Evolutionary conservation across 1,140 invertebrate genomes (phyloP).

Genomic region (Drosophila azteca): DNA sequence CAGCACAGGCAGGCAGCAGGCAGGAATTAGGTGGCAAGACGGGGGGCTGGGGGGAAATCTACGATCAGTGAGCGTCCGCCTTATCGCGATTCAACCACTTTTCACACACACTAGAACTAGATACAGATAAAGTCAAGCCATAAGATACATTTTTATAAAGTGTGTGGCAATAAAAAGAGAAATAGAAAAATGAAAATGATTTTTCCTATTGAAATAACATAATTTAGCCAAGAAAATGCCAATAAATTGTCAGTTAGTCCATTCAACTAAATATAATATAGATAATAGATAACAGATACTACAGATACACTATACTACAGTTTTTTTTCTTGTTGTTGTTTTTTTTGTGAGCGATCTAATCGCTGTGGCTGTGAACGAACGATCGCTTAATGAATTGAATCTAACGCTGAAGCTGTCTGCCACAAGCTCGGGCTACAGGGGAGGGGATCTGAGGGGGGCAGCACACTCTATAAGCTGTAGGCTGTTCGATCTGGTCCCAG

Average conservation of each 20-base stretch:
- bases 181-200: constrained; percentile 41
- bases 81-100: constrained; percentile 81
- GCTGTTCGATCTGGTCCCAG: constrained; percentile 69
- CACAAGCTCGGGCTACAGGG: no score
- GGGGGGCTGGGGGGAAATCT: constrained; percentile 1
- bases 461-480: not conserved
- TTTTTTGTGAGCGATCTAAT: constrained; percentile 64
- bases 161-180: constrained; percentile 60
- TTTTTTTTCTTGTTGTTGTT: no score
- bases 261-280: constrained; percentile 47
- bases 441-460: constrained; percentile 42
- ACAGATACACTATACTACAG: constrained; percentile 44
- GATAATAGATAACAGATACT: not conserved
- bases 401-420: no score
- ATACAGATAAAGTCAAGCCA: constrained; percentile 61
- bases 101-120: constrained; percentile 48
- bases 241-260: constrained; percentile 65
- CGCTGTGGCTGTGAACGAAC: constrained; percentile 37
- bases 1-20: no score
- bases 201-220: constrained; percentile 73
- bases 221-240: constrained; percentile 74
- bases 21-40: no score
- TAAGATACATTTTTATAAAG: constrained; percentile 19
- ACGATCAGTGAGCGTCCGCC: not conserved
- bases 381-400: constrained; percentile 79